Conservation (phyloP, 2,113 vertebrate genomes). For the Rattus rattus region DNA sequence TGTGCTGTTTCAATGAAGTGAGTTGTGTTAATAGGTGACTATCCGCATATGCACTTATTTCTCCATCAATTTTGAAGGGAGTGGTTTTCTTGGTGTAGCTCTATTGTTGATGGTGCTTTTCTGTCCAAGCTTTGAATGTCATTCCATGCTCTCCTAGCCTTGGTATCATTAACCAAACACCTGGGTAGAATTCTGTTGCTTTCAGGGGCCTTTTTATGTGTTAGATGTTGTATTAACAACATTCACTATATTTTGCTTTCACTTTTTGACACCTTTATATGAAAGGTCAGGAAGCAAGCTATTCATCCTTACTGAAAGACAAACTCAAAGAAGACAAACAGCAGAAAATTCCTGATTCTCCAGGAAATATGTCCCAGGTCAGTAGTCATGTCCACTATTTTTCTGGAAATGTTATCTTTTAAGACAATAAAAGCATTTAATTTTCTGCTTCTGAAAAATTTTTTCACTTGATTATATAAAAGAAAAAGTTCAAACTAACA, state of each 20-base stretch:
- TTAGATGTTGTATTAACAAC: not conserved
- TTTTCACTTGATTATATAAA: not conserved
- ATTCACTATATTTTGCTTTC: not conserved
- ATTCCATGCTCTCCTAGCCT: not conserved
- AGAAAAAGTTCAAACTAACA: not conserved
- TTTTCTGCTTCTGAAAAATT: not conserved
- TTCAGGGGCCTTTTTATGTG: not conserved
- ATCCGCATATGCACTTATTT: not conserved
- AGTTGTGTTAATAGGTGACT: not conserved
- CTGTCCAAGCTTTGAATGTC: not conserved
- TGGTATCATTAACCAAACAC: not conserved
- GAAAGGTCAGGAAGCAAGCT: not conserved
- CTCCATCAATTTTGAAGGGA: not conserved
- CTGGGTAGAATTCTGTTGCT: not conserved
- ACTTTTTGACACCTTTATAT: not conserved
- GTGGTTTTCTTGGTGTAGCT: not conserved
- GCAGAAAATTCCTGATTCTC: not conserved
- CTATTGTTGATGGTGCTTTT: not conserved
- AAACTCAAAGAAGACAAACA: not conserved
- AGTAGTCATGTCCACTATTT: not conserved
- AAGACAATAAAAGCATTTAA: not conserved
- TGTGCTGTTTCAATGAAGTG: not conserved
- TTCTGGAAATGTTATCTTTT: not conserved
- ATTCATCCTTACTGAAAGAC: not conserved
- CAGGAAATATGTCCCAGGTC: not conserved